phyloP scores from a whole-genome alignment of 1,140 invertebrate genomes.

The Campoletis sonorensis region DNA sequence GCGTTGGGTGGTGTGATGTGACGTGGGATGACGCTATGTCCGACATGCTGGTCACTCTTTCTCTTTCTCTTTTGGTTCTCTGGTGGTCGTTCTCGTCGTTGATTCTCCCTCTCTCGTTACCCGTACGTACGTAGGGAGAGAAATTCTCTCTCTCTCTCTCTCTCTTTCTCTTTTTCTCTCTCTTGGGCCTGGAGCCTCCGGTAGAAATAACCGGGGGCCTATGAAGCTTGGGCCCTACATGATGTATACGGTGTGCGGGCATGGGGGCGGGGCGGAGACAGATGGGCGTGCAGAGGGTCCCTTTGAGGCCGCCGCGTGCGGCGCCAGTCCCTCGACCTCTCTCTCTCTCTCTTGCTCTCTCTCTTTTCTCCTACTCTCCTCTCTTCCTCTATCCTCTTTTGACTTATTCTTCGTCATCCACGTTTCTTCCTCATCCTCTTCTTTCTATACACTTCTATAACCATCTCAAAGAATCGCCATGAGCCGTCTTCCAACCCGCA shows the following conservation, averaged over 20 bases:
- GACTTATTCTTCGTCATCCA: constrained; percentile 14
- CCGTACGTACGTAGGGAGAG: background rate
- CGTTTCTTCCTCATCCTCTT: too few species aligned
- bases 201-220: constrained; percentile 58
- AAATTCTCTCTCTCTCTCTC: constrained; percentile 13
- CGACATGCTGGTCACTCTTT: constrained; percentile 47
- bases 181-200: constrained; percentile 51
- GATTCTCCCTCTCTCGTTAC: constrained; percentile 5
- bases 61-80: background rate
- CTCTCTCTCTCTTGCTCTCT: constrained; percentile 45
- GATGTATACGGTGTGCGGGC: constrained; percentile 74
- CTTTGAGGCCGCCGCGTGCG: constrained; percentile 76
- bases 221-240: constrained; percentile 65
- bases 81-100: constrained; percentile 39
- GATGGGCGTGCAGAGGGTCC: constrained; percentile 76
- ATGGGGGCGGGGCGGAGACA: constrained; percentile 76
- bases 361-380: constrained; percentile 39
- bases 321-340: constrained; percentile 70
- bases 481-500: constrained; percentile 18
- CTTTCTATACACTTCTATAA: too few species aligned
- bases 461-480: background rate
- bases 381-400: background rate
- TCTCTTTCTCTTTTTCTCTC: constrained; percentile 35
- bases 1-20: constrained; percentile 44
- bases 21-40: constrained; percentile 59